Base-by-base conservation (phyloP, 2,888 invertebrate genomes). In the Yponomeuta evonymella region DNA sequence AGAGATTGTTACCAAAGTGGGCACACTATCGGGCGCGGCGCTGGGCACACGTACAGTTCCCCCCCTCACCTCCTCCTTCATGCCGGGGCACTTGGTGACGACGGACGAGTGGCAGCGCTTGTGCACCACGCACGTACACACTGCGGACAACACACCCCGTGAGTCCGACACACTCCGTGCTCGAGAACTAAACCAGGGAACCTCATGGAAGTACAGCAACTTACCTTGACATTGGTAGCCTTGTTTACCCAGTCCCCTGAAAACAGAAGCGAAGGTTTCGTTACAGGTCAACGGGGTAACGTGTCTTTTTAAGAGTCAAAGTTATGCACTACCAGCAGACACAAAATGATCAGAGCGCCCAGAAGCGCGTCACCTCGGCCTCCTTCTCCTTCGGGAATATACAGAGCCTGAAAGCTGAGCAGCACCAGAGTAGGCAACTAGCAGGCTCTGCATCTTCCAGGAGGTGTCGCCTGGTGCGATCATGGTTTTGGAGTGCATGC, bases 101-200 rank as follows among this genome's bases (percentile, higher is more conserved):
- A 99, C 98, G 75, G 96, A 96, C 80, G 96, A 96, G 92, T 99
- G 99, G 88, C 99, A 99, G 84, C 99, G 94, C 90, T 99, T 99
- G 94, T 99, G 99, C 75, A 99, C 99, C 82, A 99, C 99, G 89
- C 98, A 98, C 73, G 99, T 99, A 91, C 99, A 99, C 76, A 99
- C 99, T 98, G 94, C 72, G 93, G 66, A 72, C 71, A n/a, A 72
- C 36, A 93, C 77, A 79, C 43, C 33, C 29, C 67, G 23, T 23
- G 23, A 23, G 23, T 23, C 23, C 51, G 8, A 8, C 43, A 43
- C 43, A 43, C 43, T 43, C 43, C 43, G 43, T 6, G 43, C 43
- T 1, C 12, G 15, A 58, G 4, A 15, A 58, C 51, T 51, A 5
- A 9, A 6, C 43, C 3, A 15, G 66, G 10, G 36, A 30, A 36